A percentile compares a stretch with the other conserved stretches of the same genome.
Conservation (phyloP, 2,888 invertebrate species). For the Lacanobia oleracea region DNA sequence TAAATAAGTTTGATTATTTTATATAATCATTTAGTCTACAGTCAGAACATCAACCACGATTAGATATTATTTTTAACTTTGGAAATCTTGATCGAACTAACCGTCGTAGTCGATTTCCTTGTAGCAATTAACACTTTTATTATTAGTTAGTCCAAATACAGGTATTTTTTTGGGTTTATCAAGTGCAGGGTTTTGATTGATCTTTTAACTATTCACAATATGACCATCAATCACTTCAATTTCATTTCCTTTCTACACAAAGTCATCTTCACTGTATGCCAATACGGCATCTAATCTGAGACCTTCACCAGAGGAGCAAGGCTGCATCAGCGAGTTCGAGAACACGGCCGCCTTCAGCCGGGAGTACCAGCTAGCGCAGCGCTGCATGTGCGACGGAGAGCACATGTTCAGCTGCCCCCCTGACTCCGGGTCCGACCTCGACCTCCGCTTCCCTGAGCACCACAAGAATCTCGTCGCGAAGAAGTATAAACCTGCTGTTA, state of each 20-base stretch:
- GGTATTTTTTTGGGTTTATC: not conserved
- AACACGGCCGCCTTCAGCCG: slow-evolving; percentile 99
- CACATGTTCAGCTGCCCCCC: slow-evolving; percentile 98
- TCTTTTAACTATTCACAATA: not conserved
- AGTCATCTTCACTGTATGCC: slow-evolving; percentile 7
- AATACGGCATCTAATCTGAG: slow-evolving; percentile 24
- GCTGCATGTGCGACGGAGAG: slow-evolving; percentile 99
- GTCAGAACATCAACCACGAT: not conserved
- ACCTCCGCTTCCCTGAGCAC: slow-evolving; percentile 92
- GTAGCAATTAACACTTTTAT: not conserved
- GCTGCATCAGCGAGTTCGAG: slow-evolving; percentile 97
- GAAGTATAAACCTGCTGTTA: slow-evolving; percentile 92
- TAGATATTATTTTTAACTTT: not conserved
- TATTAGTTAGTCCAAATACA: not conserved
- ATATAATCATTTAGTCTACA: not conserved
- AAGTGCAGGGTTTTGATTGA: not conserved
- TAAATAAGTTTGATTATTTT: no score
- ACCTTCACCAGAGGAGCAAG: slow-evolving; percentile 92
- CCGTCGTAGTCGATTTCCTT: not conserved
- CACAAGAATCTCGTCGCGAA: slow-evolving; percentile 94
- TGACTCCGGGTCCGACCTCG: slow-evolving; percentile 87
- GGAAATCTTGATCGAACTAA: not conserved
- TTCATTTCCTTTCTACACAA: not conserved
- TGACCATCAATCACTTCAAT: not conserved
- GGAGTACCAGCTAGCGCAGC: slow-evolving; percentile 97